phyloP scores from a whole-genome alignment of 2,888 invertebrate genomes.

The Cheilosia vernalis region DNA sequence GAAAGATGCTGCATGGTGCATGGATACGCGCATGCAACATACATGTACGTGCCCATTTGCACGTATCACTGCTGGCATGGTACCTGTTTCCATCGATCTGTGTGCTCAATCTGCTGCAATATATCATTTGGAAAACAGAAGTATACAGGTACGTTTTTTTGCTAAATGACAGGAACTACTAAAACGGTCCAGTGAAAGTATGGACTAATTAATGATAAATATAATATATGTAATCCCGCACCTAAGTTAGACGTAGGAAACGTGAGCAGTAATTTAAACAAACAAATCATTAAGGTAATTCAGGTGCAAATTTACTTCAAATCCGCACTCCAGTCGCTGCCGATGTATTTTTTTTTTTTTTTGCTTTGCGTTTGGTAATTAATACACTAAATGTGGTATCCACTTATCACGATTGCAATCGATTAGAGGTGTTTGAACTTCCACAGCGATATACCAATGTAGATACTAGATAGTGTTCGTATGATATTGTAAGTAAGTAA shows the following conservation, averaged over 20 bases:
- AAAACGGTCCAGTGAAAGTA: conserved; percentile 29
- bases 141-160: background rate
- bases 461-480: background rate
- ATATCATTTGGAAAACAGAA: background rate
- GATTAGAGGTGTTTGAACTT: conserved; percentile 56
- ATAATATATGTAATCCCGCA: background rate
- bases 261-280: background rate
- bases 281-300: conserved; percentile 7
- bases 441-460: background rate
- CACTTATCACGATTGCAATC: conserved; percentile 28
- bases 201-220: conserved; percentile 4
- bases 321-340: background rate
- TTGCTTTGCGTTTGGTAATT: background rate
- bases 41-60: conserved; percentile 15
- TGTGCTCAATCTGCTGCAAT: conserved; percentile 7
- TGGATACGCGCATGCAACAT: background rate
- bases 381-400: conserved; percentile 3
- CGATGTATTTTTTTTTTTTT: background rate
- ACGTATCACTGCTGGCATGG: conserved; percentile 12
- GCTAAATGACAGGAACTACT: background rate
- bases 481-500: background rate
- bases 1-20: background rate
- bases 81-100: background rate
- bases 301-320: background rate
- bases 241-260: conserved; percentile 27